Conservation (phyloP, 2,888 invertebrate species). For the Monochamus alternatus region DNA sequence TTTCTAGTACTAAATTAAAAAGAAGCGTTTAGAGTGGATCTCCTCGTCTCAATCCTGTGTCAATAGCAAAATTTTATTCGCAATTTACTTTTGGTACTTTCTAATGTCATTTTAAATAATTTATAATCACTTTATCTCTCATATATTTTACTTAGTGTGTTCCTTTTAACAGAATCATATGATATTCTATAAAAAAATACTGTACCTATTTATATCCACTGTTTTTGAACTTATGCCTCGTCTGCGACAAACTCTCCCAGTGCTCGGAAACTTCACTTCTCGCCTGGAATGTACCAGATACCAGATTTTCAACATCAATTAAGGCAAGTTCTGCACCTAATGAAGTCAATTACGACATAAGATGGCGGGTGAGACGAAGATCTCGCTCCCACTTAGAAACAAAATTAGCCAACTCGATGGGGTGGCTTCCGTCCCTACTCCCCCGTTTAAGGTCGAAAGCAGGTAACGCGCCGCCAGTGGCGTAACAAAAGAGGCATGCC, state of each 20-base stretch:
- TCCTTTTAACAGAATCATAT: too few relatives aligned
- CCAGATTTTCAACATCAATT: slow-evolving; percentile 67
- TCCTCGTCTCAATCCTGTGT: too few relatives aligned
- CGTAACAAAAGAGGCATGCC: slow-evolving; percentile 1
- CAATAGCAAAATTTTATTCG: too few relatives aligned
- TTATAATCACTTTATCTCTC: too few relatives aligned
- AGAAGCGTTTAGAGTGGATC: too few relatives aligned
- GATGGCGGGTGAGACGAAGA: slow-evolving; percentile 61
- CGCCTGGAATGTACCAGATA: slow-evolving; percentile 53
- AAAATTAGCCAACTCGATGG: slow-evolving; percentile 60
- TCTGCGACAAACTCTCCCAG: background rate
- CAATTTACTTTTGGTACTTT: too few relatives aligned
- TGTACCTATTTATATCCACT: too few relatives aligned
- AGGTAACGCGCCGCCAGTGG: slow-evolving; percentile 38
- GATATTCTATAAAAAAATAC: too few relatives aligned
- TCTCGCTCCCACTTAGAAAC: slow-evolving; percentile 57
- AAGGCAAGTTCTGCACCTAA: slow-evolving; percentile 65
- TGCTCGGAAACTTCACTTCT: background rate
- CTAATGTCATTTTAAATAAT: too few relatives aligned
- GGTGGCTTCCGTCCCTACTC: slow-evolving; percentile 38
- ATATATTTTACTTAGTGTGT: too few relatives aligned
- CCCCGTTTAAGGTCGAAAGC: slow-evolving; percentile 34
- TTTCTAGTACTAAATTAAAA: too few relatives aligned
- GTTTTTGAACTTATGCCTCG: too few relatives aligned
- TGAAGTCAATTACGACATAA: slow-evolving; percentile 65